Percentiles rank a stretch among this genome's conserved stretches.
phyloP scores from a whole-genome alignment of 2,797 vertebrate genomes.

The Pseudochirops corinnae region DNA sequence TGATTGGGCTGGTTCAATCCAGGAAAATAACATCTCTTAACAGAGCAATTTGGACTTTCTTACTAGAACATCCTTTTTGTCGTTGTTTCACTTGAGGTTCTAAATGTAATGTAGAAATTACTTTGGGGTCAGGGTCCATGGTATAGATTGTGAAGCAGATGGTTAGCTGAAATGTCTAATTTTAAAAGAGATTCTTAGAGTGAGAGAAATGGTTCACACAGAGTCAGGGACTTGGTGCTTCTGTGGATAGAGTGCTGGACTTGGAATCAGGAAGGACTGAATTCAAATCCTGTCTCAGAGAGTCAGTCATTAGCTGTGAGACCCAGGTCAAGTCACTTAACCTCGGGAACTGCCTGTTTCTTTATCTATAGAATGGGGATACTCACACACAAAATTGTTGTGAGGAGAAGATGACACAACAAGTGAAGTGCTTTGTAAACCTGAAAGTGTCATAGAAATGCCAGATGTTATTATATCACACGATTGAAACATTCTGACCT shows the following conservation, averaged over 20 bases:
- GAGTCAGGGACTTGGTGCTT: not conserved
- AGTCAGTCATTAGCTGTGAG: not conserved
- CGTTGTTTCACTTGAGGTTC: not conserved
- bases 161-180: not conserved
- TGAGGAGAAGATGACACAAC: not conserved
- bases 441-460: not conserved
- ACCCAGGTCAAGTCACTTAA: not conserved
- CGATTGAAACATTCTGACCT: not conserved
- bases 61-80: not conserved
- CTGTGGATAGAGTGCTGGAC: not conserved
- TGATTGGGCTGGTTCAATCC: conserved; percentile 74
- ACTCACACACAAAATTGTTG: not conserved
- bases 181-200: conserved; percentile 52
- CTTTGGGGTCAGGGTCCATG: conserved; percentile 37
- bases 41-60: not conserved
- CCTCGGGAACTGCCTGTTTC: not conserved
- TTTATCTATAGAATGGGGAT: not conserved
- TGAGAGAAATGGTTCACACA: conserved; percentile 10
- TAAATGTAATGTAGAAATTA: not conserved
- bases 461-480: not conserved
- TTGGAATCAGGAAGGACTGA: not conserved
- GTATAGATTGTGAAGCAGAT: not conserved
- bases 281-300: not conserved
- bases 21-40: not conserved
- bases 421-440: not conserved